Conservation (phyloP, 2,888 invertebrate species). For the Blastobasis adustella region DNA sequence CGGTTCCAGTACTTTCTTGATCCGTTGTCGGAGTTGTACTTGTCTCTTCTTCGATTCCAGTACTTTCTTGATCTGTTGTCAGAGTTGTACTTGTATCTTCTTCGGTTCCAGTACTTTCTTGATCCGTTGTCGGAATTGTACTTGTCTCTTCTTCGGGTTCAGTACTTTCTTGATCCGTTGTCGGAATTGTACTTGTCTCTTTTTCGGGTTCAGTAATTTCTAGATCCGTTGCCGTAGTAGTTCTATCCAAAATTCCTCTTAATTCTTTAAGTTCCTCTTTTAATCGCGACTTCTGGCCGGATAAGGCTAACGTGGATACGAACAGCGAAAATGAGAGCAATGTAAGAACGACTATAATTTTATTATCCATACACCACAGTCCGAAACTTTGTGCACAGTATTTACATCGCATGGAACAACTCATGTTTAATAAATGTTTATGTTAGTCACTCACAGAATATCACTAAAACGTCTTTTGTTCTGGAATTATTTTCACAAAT, state of each 20-base stretch:
- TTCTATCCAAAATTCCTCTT: constrained; percentile 4
- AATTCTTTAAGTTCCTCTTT: constrained; percentile 28
- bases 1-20: neutral
- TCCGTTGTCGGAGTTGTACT: neutral
- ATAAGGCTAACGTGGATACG: constrained; percentile 48
- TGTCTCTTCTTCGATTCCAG: neutral
- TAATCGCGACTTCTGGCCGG: constrained; percentile 46
- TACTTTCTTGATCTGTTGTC: neutral
- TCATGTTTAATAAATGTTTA: constrained; percentile 16
- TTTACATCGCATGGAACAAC: constrained; percentile 34
- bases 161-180: neutral
- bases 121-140: neutral
- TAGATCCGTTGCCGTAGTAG: constrained; percentile 7
- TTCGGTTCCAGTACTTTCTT: neutral
- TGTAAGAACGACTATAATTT: constrained; percentile 50
- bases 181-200: neutral
- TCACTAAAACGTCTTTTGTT: neutral
- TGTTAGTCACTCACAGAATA: neutral
- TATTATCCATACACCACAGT: constrained; percentile 56
- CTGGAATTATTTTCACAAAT: neutral
- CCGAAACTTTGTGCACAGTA: constrained; percentile 42
- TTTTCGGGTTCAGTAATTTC: constrained; percentile 1
- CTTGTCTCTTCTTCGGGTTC: neutral
- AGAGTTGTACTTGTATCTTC: neutral
- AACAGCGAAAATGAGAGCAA: constrained; percentile 50